Conservation (phyloP, 2,113 vertebrate species). For the Neogale vison region DNA sequence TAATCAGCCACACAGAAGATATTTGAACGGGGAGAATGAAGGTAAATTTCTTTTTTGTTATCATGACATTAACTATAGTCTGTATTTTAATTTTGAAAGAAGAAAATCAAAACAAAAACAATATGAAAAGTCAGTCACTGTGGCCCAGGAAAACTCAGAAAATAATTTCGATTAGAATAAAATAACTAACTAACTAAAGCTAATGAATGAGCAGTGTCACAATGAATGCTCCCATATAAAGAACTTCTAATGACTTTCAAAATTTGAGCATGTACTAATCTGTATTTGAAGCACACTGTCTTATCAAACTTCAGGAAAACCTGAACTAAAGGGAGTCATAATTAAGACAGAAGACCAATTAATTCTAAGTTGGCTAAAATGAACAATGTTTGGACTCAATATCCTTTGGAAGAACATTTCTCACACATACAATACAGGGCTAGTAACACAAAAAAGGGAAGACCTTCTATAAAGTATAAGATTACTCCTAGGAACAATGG, state of each 20-base stretch:
- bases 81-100: slow-evolving; percentile 1
- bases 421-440: not conserved
- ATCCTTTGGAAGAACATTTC: slow-evolving; percentile 1
- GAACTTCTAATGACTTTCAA: slow-evolving; percentile 18
- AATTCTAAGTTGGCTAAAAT: slow-evolving; percentile 17
- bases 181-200: not conserved
- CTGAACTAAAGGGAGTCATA: slow-evolving; percentile 14
- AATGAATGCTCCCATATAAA: not conserved
- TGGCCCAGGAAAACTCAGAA: slow-evolving; percentile 15
- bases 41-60: not conserved
- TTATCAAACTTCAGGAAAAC: slow-evolving; percentile 47
- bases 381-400: not conserved
- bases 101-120: not conserved
- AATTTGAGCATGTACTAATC: not conserved
- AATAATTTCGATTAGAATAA: slow-evolving; percentile 15
- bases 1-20: not conserved
- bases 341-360: slow-evolving; percentile 28
- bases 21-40: not conserved
- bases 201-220: not conserved
- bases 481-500: not conserved
- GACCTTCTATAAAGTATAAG: slow-evolving; percentile 6
- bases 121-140: slow-evolving; percentile 5
- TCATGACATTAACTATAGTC: not conserved
- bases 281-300: not conserved
- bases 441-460: not conserved